Evolutionary conservation across 2,888 invertebrate species (phyloP).

Genomic region (Eucera pruinosa): DNA sequence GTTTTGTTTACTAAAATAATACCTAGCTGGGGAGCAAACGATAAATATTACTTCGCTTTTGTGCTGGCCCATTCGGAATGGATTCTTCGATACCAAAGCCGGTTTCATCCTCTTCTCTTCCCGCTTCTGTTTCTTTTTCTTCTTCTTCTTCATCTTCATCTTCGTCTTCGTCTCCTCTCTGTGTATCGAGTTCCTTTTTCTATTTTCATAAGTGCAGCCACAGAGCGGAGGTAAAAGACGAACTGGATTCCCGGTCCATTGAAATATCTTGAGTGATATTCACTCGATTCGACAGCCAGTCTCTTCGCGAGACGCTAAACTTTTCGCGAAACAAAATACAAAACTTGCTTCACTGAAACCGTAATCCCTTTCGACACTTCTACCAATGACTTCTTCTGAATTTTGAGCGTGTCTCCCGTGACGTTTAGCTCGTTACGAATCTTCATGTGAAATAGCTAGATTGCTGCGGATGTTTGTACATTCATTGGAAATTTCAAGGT

Average conservation of each 20-base stretch:
- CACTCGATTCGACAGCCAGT: slow-evolving; percentile 45
- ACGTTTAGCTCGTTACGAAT: slow-evolving; percentile 2
- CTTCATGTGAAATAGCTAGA: too few species aligned
- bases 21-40: neutral
- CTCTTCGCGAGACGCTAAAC: slow-evolving; percentile 31
- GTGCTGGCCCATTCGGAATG: slow-evolving; percentile 5
- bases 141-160: too few species aligned
- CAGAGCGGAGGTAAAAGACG: slow-evolving; percentile 23
- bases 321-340: slow-evolving; percentile 39
- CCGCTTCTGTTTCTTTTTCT: neutral
- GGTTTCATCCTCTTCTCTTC: neutral
- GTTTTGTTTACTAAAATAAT: slow-evolving; percentile 23
- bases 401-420: slow-evolving; percentile 3
- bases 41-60: slow-evolving; percentile 35
- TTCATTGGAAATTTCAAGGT: too few species aligned
- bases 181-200: slow-evolving; percentile 12
- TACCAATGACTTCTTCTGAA: slow-evolving; percentile 9
- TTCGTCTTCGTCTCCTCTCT: too few species aligned
- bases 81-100: slow-evolving; percentile 25
- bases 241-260: slow-evolving; percentile 36
- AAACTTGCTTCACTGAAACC: slow-evolving; percentile 7
- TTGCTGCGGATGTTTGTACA: too few species aligned
- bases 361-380: slow-evolving; percentile 33
- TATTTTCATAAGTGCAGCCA: slow-evolving; percentile 27
- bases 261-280: slow-evolving; percentile 57